Percentiles rank a stretch among this genome's conserved stretches.
Evolutionary conservation across 1,140 invertebrate species (phyloP).

Genomic region (Cydia strobilella): DNA sequence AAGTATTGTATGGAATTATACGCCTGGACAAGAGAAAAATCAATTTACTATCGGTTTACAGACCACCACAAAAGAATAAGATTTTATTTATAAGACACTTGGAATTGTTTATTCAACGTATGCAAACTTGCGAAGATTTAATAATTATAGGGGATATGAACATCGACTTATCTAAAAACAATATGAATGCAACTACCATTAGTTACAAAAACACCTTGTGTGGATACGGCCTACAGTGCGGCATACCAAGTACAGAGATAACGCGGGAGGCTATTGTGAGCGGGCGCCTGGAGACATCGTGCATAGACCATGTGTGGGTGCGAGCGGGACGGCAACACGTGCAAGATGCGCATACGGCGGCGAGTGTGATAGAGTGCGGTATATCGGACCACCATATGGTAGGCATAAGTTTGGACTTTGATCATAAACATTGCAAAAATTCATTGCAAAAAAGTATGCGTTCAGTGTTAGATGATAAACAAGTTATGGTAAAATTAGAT

Average conservation of each 20-base stretch:
- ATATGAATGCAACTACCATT: not conserved
- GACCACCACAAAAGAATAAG: slow-evolving; percentile 7
- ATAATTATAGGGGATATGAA: not conserved
- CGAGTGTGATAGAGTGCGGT: not conserved
- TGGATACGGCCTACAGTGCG: slow-evolving; percentile 17
- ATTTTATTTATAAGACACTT: not conserved
- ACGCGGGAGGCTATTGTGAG: slow-evolving; percentile 4
- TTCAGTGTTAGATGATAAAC: not conserved
- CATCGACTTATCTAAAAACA: too few species aligned
- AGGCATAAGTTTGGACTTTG: not conserved
- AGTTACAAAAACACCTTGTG: slow-evolving; percentile 19
- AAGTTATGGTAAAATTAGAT: slow-evolving; percentile 3
- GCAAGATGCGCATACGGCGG: not conserved
- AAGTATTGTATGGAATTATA: slow-evolving; percentile 8
- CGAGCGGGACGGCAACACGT: not conserved
- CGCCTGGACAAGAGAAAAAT: not conserved
- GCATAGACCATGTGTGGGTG: slow-evolving; percentile 25
- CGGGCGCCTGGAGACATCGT: not conserved
- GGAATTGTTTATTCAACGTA: not conserved
- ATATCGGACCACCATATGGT: slow-evolving; percentile 28
- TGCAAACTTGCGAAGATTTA: not conserved
- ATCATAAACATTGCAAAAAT: not conserved
- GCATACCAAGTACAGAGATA: slow-evolving; percentile 4
- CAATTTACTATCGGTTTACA: not conserved
- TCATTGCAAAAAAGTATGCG: not conserved